phyloP scores from a whole-genome alignment of 2,113 vertebrate genomes.

The Rhadina sibilatrix region DNA sequence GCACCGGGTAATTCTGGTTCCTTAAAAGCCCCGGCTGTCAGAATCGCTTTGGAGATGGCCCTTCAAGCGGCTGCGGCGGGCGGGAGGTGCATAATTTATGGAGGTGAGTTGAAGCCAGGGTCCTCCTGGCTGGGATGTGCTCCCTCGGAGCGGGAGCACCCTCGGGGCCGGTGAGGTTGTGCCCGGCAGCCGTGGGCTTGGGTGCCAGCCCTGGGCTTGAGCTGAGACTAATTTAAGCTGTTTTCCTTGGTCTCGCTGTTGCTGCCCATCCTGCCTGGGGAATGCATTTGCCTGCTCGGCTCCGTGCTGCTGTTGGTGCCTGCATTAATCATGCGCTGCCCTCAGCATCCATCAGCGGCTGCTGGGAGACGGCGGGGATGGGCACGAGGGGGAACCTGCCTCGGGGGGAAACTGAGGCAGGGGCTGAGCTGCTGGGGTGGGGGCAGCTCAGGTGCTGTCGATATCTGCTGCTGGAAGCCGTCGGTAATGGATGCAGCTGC shows the following conservation, averaged over 20 bases:
- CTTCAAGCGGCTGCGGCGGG: constrained; percentile 36
- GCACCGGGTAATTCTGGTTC: constrained; percentile 30
- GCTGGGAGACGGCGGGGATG: neutral
- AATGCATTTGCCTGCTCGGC: neutral
- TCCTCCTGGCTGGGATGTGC: neutral
- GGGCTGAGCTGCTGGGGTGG: neutral
- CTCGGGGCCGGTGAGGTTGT: neutral
- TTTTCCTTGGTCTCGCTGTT: neutral
- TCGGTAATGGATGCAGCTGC: neutral
- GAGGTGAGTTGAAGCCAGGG: constrained; percentile 35
- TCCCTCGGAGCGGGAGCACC: neutral
- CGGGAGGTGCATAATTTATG: constrained; percentile 57
- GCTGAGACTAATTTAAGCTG: neutral
- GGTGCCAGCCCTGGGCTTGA: neutral
- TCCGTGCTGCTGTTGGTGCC: constrained; percentile 20
- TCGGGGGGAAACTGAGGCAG: constrained; percentile 34
- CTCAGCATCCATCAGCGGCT: neutral
- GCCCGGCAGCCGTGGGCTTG: neutral
- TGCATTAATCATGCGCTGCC: constrained; percentile 34
- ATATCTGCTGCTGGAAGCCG: constrained; percentile 16
- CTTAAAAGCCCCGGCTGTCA: constrained; percentile 70
- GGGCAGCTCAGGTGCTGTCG: neutral
- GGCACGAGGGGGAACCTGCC: neutral
- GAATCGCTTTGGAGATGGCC: constrained; percentile 54
- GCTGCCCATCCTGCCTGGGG: constrained; percentile 28